These are phyloP conservation scores for Phyllotreta cruciferae DNA, from an alignment of 2,888 invertebrate genomes.

Conservation along the genomic window DNA sequence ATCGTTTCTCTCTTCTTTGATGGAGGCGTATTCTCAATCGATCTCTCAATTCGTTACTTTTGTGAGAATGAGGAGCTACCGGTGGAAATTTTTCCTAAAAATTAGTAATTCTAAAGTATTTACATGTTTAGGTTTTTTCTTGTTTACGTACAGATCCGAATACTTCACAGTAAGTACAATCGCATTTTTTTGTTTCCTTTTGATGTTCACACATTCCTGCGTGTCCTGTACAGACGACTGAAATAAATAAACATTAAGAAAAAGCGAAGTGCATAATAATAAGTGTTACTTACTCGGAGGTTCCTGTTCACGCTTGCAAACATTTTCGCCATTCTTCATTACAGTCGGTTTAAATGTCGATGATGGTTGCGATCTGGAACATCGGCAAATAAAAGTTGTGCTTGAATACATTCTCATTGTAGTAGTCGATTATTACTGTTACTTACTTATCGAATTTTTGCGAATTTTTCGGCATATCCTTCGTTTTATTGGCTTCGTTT, in stretches of 20 bases:
- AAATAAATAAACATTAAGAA: constrained; percentile 10
- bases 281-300: constrained; percentile 38
- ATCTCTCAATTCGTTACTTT: constrained; percentile 56
- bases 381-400: neutral
- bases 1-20: constrained; percentile 48
- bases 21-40: constrained; percentile 55
- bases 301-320: constrained; percentile 45
- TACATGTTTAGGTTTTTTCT: neutral
- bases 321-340: constrained; percentile 38
- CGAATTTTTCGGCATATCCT: constrained; percentile 39
- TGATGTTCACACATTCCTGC: constrained; percentile 41
- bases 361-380: constrained; percentile 21
- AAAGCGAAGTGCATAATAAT: neutral
- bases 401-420: neutral
- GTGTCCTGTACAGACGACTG: constrained; percentile 33
- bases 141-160: constrained; percentile 51
- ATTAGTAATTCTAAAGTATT: neutral
- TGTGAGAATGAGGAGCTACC: constrained; percentile 44
- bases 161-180: constrained; percentile 58
- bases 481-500: constrained; percentile 19
- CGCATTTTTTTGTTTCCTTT: constrained; percentile 55
- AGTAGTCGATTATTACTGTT: neutral
- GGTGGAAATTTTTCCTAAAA: constrained; percentile 30
- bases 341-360: constrained; percentile 10
- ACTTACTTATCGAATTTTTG: constrained; percentile 40